phyloP scores from a whole-genome alignment of 2,797 vertebrate species.

The Crossoptilon crossoptilon region DNA sequence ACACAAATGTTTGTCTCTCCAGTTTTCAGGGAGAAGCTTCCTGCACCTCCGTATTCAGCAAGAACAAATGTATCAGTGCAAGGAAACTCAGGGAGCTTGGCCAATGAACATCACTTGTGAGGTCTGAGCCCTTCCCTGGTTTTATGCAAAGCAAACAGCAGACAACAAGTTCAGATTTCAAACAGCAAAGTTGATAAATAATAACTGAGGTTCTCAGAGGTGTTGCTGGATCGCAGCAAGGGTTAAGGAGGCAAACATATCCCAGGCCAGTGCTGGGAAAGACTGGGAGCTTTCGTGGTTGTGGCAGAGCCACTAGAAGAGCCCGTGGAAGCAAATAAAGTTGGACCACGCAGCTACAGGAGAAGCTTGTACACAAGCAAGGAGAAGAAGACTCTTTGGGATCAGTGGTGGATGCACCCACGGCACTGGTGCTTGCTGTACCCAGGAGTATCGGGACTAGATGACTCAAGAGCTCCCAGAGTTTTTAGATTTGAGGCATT shows the following conservation, averaged over 20 bases:
- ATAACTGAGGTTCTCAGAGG: background rate
- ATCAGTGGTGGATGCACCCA: accelerated
- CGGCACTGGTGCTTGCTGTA: background rate
- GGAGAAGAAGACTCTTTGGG: accelerated
- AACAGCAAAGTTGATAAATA: background rate
- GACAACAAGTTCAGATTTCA: background rate
- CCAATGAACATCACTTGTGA: accelerated
- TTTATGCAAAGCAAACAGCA: background rate
- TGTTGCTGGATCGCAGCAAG: background rate
- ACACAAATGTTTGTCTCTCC: background rate
- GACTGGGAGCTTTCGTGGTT: accelerated
- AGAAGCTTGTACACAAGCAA: background rate
- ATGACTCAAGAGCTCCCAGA: background rate
- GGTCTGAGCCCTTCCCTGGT: background rate
- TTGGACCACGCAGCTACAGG: accelerated
- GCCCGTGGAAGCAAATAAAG: accelerated
- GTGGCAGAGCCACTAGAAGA: background rate
- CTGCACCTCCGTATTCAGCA: background rate
- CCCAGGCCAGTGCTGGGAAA: background rate
- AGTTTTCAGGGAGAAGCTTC: background rate
- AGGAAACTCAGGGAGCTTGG: background rate
- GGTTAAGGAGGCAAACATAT: background rate
- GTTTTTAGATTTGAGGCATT: background rate
- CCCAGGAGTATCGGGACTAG: background rate
- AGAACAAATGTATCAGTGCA: background rate